Percentiles rank a stretch among this genome's conserved stretches.
phyloP scores from a whole-genome alignment of 1,140 invertebrate species.

The Bombus sylvicola region DNA sequence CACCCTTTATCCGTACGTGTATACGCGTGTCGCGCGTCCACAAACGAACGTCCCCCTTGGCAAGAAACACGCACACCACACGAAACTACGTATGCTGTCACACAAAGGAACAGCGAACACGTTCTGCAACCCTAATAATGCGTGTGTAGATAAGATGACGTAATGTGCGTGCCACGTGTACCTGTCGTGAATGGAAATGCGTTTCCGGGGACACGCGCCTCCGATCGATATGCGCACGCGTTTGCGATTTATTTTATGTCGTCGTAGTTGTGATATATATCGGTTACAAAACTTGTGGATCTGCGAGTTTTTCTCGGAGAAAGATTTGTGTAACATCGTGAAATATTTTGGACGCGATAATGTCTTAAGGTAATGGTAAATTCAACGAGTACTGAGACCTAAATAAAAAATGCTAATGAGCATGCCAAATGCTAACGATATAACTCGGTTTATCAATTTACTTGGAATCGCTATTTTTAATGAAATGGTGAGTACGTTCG shows the following conservation, averaged over 20 bases:
- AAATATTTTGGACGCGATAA: not conserved
- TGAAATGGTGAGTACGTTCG: too few species aligned
- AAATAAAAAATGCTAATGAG: not conserved
- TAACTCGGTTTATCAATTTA: too few species aligned
- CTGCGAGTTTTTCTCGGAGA: not conserved
- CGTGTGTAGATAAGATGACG: constrained; percentile 76
- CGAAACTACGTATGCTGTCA: constrained; percentile 16
- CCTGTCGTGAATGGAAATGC: not conserved
- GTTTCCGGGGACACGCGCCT: not conserved
- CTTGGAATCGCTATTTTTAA: too few species aligned
- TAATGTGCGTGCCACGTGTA: constrained; percentile 75
- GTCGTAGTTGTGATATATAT: not conserved
- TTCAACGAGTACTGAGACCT: not conserved
- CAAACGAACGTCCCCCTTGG: not conserved
- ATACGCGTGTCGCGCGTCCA: not conserved
- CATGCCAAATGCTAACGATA: too few species aligned
- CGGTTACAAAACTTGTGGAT: not conserved
- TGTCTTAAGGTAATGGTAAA: not conserved
- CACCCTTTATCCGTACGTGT: constrained; percentile 57
- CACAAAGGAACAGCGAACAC: constrained; percentile 26
- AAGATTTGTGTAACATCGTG: not conserved
- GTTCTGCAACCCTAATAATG: constrained; percentile 79
- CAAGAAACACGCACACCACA: not conserved
- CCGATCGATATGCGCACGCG: not conserved
- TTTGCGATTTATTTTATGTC: not conserved